These are phyloP conservation scores for Brachylomia viminalis DNA, from an alignment of 2,888 invertebrate genomes.

Conservation along the genomic window DNA sequence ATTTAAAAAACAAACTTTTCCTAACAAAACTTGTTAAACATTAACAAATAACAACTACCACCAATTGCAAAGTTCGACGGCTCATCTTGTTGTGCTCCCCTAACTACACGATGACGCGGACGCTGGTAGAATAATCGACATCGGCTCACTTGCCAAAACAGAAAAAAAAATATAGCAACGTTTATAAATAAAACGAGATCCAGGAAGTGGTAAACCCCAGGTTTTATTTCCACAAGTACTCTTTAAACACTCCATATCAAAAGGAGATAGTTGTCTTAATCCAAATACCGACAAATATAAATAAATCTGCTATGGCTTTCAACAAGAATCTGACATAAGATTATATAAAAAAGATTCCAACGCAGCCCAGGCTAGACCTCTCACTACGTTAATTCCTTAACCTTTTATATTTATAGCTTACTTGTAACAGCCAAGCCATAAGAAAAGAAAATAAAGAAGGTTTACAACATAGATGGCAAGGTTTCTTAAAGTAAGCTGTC, in stretches of 20 bases:
- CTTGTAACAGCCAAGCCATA: conserved; percentile 1
- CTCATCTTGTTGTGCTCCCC: too few relatives aligned
- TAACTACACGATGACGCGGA: too few relatives aligned
- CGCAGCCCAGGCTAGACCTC: conserved; percentile 23
- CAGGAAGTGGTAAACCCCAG: background rate
- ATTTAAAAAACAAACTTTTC: too few relatives aligned
- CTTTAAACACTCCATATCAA: background rate
- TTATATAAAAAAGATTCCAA: conserved; percentile 20
- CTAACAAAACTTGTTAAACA: too few relatives aligned
- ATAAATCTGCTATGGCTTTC: background rate
- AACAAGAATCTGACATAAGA: conserved; percentile 8
- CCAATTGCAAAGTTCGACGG: too few relatives aligned
- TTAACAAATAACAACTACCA: too few relatives aligned
- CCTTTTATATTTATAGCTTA: conserved; percentile 49
- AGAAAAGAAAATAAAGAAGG: conserved; percentile 21
- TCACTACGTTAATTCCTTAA: conserved; percentile 53
- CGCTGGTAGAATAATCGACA: too few relatives aligned
- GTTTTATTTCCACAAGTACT: conserved; percentile 10
- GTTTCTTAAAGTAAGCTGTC: too few relatives aligned
- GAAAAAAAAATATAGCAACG: too few relatives aligned
- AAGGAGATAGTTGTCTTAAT: conserved; percentile 42
- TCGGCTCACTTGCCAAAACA: too few relatives aligned
- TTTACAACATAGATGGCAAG: background rate
- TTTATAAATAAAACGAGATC: background rate
- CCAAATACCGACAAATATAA: background rate